phyloP scores from a whole-genome alignment of 2,888 invertebrate genomes.

The Cephus nigrinus region DNA sequence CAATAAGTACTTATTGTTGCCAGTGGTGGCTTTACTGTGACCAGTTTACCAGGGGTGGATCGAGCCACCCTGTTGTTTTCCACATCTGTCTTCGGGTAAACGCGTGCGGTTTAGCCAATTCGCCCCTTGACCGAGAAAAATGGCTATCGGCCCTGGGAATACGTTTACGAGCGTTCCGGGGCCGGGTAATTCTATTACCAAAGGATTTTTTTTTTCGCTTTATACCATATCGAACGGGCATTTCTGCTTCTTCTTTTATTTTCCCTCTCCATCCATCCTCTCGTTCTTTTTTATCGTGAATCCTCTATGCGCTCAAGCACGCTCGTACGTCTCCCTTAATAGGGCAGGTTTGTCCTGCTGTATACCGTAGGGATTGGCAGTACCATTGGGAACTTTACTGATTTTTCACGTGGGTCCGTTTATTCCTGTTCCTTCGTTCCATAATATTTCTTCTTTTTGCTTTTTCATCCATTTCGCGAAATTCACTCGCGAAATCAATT shows the following conservation, averaged over 20 bases:
- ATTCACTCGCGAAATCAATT: background rate
- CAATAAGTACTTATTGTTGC: background rate
- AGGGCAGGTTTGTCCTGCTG: conserved; percentile 38
- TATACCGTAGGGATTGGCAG: background rate
- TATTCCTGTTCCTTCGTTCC: background rate
- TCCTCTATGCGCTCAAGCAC: conserved; percentile 3
- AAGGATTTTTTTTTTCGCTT: conserved; percentile 62
- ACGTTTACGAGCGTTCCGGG: conserved; percentile 65
- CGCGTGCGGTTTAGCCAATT: conserved; percentile 61
- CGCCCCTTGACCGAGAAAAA: conserved; percentile 66
- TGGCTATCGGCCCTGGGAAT: conserved; percentile 65
- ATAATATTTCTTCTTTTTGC: background rate
- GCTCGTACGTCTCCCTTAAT: conserved; percentile 53
- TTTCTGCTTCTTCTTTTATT: conserved; percentile 18
- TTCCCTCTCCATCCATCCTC: background rate
- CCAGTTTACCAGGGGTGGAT: background rate
- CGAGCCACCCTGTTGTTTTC: conserved; percentile 42
- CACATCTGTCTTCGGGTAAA: conserved; percentile 61
- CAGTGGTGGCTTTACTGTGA: background rate
- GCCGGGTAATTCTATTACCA: conserved; percentile 65
- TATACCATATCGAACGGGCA: conserved; percentile 52
- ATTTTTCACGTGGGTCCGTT: background rate
- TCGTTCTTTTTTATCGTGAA: background rate
- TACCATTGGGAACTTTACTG: background rate
- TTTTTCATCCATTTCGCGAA: background rate